phyloP scores from a whole-genome alignment of 2,797 vertebrate species.

The Pogoniulus pusillus region DNA sequence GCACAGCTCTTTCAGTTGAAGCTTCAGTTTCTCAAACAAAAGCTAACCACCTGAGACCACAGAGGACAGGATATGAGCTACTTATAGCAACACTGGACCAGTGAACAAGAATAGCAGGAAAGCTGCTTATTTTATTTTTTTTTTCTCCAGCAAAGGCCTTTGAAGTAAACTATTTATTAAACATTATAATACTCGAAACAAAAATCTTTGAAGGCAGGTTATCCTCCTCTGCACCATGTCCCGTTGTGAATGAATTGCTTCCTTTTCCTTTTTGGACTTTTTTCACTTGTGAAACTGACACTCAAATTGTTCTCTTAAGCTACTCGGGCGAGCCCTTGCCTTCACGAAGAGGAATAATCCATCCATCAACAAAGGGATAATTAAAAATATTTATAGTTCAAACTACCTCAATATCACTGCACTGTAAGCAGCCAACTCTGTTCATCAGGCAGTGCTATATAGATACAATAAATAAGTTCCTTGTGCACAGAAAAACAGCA shows the following conservation, averaged over 20 bases:
- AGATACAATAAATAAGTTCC: constrained; percentile 48
- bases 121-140: constrained; percentile 83
- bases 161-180: constrained; percentile 96
- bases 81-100: constrained; percentile 92
- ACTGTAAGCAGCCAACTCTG: constrained; percentile 3
- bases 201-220: constrained; percentile 96
- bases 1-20: constrained; percentile 81
- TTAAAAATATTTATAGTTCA: constrained; percentile 26
- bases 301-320: constrained; percentile 69
- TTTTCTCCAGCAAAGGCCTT: constrained; percentile 82
- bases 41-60: constrained; percentile 94
- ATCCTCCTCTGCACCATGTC: constrained; percentile 88
- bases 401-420: background rate
- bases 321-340: background rate
- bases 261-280: constrained; percentile 86
- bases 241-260: constrained; percentile 96
- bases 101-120: constrained; percentile 99
- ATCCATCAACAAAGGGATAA: constrained; percentile 16
- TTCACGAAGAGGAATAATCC: constrained; percentile 23
- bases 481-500: background rate
- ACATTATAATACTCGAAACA: constrained; percentile 87
- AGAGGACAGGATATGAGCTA: constrained; percentile 97
- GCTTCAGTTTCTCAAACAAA: constrained; percentile 91
- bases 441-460: background rate
- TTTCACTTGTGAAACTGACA: constrained; percentile 89